Evolutionary conservation across 2,113 vertebrate genomes (phyloP).

Genomic region (Athene cunicularia): DNA sequence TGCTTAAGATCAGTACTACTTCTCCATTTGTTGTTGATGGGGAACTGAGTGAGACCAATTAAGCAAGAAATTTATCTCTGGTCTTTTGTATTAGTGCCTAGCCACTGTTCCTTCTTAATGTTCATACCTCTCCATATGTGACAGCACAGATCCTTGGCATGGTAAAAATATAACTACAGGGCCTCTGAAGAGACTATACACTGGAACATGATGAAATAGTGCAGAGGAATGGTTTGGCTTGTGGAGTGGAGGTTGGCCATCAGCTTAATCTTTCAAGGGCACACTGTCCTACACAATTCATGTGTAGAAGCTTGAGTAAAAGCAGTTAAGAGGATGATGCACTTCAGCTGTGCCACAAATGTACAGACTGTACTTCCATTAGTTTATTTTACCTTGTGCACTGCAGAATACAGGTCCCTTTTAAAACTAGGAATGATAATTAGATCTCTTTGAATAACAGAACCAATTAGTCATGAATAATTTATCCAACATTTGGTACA

Average conservation of each 20-base stretch:
- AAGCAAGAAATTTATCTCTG: neutral
- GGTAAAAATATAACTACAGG: neutral
- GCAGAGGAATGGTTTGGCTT: neutral
- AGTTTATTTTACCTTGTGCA: neutral
- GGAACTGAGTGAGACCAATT: neutral
- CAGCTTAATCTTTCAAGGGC: neutral
- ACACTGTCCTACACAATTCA: rapidly evolving
- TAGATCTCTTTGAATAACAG: neutral
- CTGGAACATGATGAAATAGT: neutral
- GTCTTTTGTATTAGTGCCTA: neutral
- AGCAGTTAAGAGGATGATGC: neutral
- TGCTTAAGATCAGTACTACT: neutral
- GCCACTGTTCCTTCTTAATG: neutral
- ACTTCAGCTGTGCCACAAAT: neutral
- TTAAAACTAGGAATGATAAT: neutral
- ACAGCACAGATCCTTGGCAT: neutral
- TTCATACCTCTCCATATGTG: neutral
- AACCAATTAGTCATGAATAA: constrained; percentile 30
- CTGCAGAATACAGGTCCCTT: neutral
- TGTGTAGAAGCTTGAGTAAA: neutral
- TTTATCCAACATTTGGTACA: constrained; percentile 23
- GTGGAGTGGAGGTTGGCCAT: neutral
- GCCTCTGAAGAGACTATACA: neutral
- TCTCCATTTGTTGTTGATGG: neutral
- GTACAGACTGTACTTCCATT: neutral